Evolutionary conservation across 1,140 invertebrate species (phyloP).

Genomic region (Andrena cerasifolii): DNA sequence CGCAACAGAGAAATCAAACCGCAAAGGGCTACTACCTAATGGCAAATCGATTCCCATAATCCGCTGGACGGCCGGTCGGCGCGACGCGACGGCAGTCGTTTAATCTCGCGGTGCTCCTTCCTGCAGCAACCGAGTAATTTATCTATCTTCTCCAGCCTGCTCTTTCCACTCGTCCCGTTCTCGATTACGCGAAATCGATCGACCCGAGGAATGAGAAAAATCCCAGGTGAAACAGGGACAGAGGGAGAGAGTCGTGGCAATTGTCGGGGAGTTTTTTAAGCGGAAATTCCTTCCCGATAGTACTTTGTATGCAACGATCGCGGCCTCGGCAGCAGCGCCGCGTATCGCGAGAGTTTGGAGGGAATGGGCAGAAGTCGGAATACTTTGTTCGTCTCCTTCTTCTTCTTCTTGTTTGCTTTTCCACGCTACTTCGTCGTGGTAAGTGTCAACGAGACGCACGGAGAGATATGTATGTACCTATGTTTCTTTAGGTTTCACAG

Average conservation of each 20-base stretch:
- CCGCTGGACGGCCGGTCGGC: background rate
- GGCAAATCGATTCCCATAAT: slow-evolving; percentile 56
- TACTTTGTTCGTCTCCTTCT: slow-evolving; percentile 28
- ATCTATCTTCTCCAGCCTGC: background rate
- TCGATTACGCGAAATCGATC: background rate
- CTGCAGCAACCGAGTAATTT: slow-evolving; percentile 21
- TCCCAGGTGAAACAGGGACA: background rate
- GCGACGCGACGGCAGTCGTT: slow-evolving; percentile 14
- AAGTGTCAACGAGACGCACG: slow-evolving; percentile 50
- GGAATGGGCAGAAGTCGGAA: slow-evolving; percentile 16
- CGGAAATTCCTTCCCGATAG: slow-evolving; percentile 41
- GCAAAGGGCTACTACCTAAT: slow-evolving; percentile 52
- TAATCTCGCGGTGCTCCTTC: slow-evolving; percentile 5
- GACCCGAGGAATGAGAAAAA: background rate
- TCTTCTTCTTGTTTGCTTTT: background rate
- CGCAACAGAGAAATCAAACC: slow-evolving; percentile 42
- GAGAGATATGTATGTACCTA: too few species aligned
- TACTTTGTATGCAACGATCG: slow-evolving; percentile 45
- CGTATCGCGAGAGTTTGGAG: slow-evolving; percentile 33
- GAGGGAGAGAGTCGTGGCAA: background rate
- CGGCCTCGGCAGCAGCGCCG: background rate
- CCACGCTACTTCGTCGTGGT: slow-evolving; percentile 27
- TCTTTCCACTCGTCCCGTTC: background rate
- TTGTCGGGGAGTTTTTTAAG: slow-evolving; percentile 29
- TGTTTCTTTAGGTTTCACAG: slow-evolving; percentile 39